Evolutionary conservation across 1,140 invertebrate species (phyloP).

Genomic region (Bombus sylvicola): DNA sequence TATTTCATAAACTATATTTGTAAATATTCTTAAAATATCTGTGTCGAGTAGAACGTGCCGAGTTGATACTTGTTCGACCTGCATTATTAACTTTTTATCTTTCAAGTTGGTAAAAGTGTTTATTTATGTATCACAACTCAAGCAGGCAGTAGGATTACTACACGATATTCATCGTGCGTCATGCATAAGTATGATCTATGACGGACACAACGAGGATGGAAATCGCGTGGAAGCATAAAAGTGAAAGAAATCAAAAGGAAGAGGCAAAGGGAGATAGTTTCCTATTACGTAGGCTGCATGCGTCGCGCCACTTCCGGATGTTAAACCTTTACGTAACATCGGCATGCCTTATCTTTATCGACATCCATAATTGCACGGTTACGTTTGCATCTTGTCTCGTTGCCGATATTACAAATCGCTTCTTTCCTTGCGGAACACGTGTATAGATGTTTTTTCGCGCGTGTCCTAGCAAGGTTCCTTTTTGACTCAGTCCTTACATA

Average conservation of each 20-base stretch:
- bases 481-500: neutral
- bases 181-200: neutral
- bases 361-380: neutral
- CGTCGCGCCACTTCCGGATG: constrained; percentile 45
- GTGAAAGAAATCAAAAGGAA: constrained; percentile 2
- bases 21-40: no score
- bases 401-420: neutral
- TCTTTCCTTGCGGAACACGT: neutral
- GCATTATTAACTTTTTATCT: neutral
- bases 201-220: neutral
- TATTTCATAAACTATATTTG: no score
- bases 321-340: constrained; percentile 42
- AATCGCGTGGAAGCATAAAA: neutral
- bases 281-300: neutral
- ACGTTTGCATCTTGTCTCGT: neutral
- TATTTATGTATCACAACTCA: neutral
- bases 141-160: neutral
- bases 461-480: neutral
- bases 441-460: no score
- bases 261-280: neutral
- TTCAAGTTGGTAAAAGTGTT: neutral
- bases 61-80: no score
- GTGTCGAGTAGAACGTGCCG: no score
- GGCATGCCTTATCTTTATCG: constrained; percentile 37
- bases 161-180: neutral